These are phyloP conservation scores for Laticauda laticaudata DNA, from an alignment of 2,113 vertebrate genomes.

Conservation along the genomic window DNA sequence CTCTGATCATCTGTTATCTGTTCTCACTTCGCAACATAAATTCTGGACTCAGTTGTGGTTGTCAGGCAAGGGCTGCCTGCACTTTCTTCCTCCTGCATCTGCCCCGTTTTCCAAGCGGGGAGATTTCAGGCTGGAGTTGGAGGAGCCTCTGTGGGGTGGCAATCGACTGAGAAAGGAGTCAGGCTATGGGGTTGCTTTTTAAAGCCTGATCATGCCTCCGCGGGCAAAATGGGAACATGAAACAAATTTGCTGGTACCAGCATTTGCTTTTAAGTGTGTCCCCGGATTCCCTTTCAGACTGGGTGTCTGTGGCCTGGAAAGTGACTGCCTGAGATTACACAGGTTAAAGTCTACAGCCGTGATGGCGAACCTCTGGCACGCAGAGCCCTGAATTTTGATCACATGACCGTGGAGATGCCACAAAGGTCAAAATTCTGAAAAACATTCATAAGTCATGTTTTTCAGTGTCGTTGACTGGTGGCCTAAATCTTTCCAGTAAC, in stretches of 20 bases:
- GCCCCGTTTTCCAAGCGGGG: background rate
- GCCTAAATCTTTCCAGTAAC: background rate
- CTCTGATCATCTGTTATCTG: too few species aligned
- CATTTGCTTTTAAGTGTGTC: background rate
- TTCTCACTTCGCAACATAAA: too few species aligned
- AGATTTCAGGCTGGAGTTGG: background rate
- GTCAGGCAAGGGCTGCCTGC: too few species aligned
- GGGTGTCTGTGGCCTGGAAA: background rate
- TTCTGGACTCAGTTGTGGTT: too few species aligned
- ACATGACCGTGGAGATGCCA: too few species aligned
- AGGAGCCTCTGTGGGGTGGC: too few species aligned
- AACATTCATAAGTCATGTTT: too few species aligned
- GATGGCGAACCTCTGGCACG: too few species aligned
- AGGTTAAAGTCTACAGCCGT: background rate
- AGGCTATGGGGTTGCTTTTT: too few species aligned
- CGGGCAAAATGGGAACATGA: background rate
- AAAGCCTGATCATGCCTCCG: too few species aligned
- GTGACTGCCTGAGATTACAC: background rate
- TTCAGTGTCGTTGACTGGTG: background rate
- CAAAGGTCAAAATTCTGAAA: too few species aligned
- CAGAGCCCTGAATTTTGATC: too few species aligned
- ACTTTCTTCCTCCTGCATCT: background rate
- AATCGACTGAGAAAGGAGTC: background rate
- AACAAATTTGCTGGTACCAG: background rate
- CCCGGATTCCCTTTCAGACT: background rate